These are phyloP conservation scores for Mesembrinibis cayennensis DNA, from an alignment of 2,113 vertebrate genomes.

Conservation along the genomic window DNA sequence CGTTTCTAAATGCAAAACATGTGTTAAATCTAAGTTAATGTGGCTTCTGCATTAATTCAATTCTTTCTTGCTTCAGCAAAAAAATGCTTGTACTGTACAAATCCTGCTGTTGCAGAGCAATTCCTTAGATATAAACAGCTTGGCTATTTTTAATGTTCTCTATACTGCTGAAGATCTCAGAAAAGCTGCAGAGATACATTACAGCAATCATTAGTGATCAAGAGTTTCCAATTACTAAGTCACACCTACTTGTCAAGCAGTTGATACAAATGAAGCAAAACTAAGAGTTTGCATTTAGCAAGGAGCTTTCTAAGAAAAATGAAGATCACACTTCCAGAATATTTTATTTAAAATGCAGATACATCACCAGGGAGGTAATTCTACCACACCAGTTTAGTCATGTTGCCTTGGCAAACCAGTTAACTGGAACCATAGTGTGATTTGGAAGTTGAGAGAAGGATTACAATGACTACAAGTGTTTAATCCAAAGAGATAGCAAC, in stretches of 20 bases:
- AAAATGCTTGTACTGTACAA: slow-evolving; percentile 49
- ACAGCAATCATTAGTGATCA: slow-evolving; percentile 52
- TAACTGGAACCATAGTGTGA: neutral
- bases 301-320: slow-evolving; percentile 34
- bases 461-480: neutral
- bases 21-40: neutral
- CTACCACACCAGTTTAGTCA: neutral
- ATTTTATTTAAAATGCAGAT: neutral
- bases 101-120: slow-evolving; percentile 30
- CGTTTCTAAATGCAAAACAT: neutral
- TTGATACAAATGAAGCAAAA: slow-evolving; percentile 41
- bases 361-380: neutral
- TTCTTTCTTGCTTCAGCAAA: slow-evolving; percentile 54
- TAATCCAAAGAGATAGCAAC: neutral
- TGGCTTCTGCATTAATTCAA: slow-evolving; percentile 3
- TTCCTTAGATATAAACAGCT: slow-evolving; percentile 45
- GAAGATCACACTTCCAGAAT: neutral
- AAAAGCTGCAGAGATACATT: slow-evolving; percentile 30
- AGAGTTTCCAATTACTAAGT: slow-evolving; percentile 63
- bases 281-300: slow-evolving; percentile 15
- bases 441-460: neutral
- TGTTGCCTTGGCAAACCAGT: neutral
- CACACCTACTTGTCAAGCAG: slow-evolving; percentile 46
- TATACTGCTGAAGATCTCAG: slow-evolving; percentile 7
- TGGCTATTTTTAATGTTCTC: slow-evolving; percentile 48